phyloP scores from a whole-genome alignment of 2,113 vertebrate species.

The Isichthys henryi region DNA sequence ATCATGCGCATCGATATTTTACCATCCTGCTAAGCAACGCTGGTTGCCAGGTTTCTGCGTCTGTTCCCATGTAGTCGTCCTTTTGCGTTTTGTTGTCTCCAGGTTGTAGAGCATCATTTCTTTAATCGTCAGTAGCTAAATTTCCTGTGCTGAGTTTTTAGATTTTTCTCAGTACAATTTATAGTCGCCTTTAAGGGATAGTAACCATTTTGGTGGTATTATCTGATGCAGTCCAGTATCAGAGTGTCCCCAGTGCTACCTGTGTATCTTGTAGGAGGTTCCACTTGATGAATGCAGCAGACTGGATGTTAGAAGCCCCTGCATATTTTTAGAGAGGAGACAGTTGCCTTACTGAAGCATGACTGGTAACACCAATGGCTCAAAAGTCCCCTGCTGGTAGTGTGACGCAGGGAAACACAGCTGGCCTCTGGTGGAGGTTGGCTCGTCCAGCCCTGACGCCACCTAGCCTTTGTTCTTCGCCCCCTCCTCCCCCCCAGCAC shows the following conservation, averaged over 20 bases:
- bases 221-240: not conserved
- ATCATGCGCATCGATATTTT: not conserved
- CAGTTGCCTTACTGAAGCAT: constrained; percentile 23
- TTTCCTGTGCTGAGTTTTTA: not conserved
- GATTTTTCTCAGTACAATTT: not conserved
- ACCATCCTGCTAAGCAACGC: not conserved
- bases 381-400: constrained; percentile 14
- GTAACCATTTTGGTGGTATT: not conserved
- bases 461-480: constrained; percentile 12
- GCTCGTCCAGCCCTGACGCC: constrained; percentile 11
- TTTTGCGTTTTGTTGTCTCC: not conserved
- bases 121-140: not conserved
- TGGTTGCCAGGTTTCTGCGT: not conserved
- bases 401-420: not conserved
- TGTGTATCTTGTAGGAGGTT: constrained; percentile 2
- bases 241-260: not conserved
- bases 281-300: not conserved
- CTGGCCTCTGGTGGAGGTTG: not conserved
- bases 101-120: not conserved
- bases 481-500: not conserved
- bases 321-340: constrained; percentile 21
- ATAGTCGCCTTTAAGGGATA: not conserved
- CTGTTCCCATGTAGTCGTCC: not conserved
- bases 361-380: constrained; percentile 10
- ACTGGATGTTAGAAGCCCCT: constrained; percentile 4